Evolutionary conservation across 2,888 invertebrate genomes (phyloP).

Genomic region (Stenodema calcarata): DNA sequence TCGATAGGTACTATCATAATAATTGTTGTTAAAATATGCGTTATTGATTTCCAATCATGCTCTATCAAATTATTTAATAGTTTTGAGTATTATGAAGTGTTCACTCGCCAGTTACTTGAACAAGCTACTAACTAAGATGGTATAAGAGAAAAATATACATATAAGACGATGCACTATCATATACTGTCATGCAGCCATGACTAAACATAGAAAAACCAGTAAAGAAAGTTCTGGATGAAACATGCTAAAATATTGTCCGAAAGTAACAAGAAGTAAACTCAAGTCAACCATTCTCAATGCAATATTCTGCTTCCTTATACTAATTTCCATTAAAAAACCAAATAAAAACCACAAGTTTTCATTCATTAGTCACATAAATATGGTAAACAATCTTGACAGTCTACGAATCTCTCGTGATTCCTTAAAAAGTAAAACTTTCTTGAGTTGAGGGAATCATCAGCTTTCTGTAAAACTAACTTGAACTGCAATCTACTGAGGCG

Average conservation of each 20-base stretch:
- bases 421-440: background rate
- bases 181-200: slow-evolving; percentile 17
- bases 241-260: background rate
- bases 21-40: too few relatives aligned
- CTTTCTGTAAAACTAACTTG: background rate
- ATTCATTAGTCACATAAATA: background rate
- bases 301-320: background rate
- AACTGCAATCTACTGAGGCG: background rate
- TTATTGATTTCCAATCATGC: too few relatives aligned
- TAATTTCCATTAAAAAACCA: background rate
- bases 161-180: slow-evolving; percentile 1
- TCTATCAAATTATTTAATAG: too few relatives aligned
- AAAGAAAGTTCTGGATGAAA: background rate
- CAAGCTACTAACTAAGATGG: background rate
- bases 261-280: background rate
- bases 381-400: background rate
- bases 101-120: background rate
- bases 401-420: background rate
- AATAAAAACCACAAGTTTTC: background rate
- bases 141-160: background rate
- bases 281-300: background rate
- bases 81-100: background rate
- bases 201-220: background rate
- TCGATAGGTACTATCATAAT: too few relatives aligned
- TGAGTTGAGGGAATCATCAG: background rate